phyloP scores from a whole-genome alignment of 1,140 invertebrate species.

The Drosophila mauritiana region DNA sequence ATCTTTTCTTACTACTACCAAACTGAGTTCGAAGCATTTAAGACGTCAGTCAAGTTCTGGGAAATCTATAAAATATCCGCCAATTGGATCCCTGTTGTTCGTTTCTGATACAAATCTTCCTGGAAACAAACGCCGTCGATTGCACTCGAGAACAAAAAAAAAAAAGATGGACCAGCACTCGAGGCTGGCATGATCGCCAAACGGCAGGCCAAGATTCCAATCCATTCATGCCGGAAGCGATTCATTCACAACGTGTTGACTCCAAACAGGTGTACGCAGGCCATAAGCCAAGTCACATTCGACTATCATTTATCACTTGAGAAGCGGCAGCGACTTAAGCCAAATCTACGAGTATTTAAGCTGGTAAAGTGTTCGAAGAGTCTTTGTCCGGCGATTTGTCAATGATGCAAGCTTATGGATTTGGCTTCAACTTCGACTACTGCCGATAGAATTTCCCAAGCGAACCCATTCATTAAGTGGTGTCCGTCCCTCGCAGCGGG shows the following conservation, averaged over 20 bases:
- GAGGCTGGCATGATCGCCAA: conserved; percentile 28
- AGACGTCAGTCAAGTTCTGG: background rate
- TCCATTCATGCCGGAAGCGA: conserved; percentile 71
- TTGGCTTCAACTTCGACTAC: background rate
- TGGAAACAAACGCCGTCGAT: conserved; percentile 15
- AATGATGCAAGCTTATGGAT: conserved; percentile 60
- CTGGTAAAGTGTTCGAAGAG: conserved; percentile 41
- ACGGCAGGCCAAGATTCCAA: conserved; percentile 14
- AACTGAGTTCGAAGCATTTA: background rate
- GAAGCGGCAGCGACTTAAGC: conserved; percentile 41
- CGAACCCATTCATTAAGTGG: conserved; percentile 65
- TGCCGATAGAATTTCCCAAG: conserved; percentile 49
- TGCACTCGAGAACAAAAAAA: conserved; percentile 29
- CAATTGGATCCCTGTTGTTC: background rate
- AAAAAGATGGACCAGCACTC: conserved; percentile 19
- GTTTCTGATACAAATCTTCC: conserved; percentile 1
- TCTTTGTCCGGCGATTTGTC: conserved; percentile 71
- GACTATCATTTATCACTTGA: conserved; percentile 71
- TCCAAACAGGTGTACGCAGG: conserved; percentile 68
- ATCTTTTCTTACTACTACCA: background rate
- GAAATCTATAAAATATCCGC: conserved; percentile 7
- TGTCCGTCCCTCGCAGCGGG: conserved; percentile 53
- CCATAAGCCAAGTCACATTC: conserved; percentile 72
- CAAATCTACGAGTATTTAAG: conserved; percentile 49
- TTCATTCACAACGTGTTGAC: conserved; percentile 66